Evolutionary conservation across 2,888 invertebrate genomes (phyloP), one percentile per base, ranked within the genome.

Genomic region (Nymphalis urticae): DNA sequence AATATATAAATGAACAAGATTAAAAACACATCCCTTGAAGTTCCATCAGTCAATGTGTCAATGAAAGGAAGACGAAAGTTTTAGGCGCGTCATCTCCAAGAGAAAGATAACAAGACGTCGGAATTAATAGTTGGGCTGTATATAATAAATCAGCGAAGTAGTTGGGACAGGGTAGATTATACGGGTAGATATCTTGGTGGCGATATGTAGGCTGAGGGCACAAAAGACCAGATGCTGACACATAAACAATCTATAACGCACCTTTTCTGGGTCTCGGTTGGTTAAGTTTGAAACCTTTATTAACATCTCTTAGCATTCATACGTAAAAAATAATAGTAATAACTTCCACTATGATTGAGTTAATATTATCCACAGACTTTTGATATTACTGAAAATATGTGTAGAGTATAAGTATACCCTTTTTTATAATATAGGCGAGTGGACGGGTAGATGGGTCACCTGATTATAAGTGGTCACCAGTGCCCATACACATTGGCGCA

Each of bases 121-220:
- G 69, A 76, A 76, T 72, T 73, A 73, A 75, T 73, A 72, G 75
- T 71, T 71, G 67, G 68, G 72, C 61, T 53, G 69, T 71, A 59
- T 62, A 70, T 72, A 64, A 77, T 77, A 76, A 78, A 78, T 77
- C 76, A 76, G 74, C 42, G 48, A 73, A 75, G 65, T 56, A 32
- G 73, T 75, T 75, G 61, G 70, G 76, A 72, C 72, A 68, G 68
- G 62, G 53, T 51, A 64, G 73, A 73, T 70, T 74, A 77, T 75
- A 75, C 74, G 76, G 76, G 76, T 67, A 54, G 74, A 72, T 75
- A 73, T 68, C 53, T 67, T 62, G 42, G 56, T 50, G 48, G n/a
- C 19, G 60, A 50, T 4, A 48, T 53, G 36, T 60, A 47, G 50
- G 66, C 60, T 24, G 66, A 16, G 66, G 8, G 17, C 47, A 66